Conservation (phyloP, 2,797 vertebrate genomes). For the Etheostoma perlongum region DNA sequence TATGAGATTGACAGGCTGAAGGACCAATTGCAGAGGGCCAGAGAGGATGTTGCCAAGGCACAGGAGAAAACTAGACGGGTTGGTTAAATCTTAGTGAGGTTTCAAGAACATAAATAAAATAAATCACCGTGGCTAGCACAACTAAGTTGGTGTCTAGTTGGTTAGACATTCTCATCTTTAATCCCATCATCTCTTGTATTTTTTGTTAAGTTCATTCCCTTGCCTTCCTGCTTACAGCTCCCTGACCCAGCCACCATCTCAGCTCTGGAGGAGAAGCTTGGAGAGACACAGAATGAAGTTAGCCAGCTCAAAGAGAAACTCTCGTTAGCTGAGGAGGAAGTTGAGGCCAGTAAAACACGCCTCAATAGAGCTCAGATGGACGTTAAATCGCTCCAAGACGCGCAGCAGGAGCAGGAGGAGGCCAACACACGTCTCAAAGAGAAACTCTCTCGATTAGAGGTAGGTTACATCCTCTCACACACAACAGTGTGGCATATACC, state of each 20-base stretch:
- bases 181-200: background rate
- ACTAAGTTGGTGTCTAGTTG: background rate
- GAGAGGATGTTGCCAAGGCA: slow-evolving; percentile 84
- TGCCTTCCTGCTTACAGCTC: slow-evolving; percentile 71
- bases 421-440: slow-evolving; percentile 87
- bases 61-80: slow-evolving; percentile 89
- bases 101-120: slow-evolving; percentile 3
- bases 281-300: slow-evolving; percentile 82
- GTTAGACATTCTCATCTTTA: background rate
- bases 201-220: background rate
- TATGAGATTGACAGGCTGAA: slow-evolving; percentile 87
- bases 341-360: slow-evolving; percentile 76
- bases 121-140: background rate
- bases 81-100: slow-evolving; percentile 21
- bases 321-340: slow-evolving; percentile 85
- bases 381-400: slow-evolving; percentile 64
- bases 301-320: slow-evolving; percentile 86
- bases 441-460: slow-evolving; percentile 90
- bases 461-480: slow-evolving; percentile 51
- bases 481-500: background rate
- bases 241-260: slow-evolving; percentile 78
- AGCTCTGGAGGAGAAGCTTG: slow-evolving; percentile 84
- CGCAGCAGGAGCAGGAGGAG: slow-evolving; percentile 81
- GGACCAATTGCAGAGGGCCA: slow-evolving; percentile 82
- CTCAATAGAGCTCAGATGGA: slow-evolving; percentile 72